A percentile compares a stretch with the other conserved stretches of the same genome.
Conservation (phyloP, 1,140 invertebrate species). For the Agrilus planipennis region DNA sequence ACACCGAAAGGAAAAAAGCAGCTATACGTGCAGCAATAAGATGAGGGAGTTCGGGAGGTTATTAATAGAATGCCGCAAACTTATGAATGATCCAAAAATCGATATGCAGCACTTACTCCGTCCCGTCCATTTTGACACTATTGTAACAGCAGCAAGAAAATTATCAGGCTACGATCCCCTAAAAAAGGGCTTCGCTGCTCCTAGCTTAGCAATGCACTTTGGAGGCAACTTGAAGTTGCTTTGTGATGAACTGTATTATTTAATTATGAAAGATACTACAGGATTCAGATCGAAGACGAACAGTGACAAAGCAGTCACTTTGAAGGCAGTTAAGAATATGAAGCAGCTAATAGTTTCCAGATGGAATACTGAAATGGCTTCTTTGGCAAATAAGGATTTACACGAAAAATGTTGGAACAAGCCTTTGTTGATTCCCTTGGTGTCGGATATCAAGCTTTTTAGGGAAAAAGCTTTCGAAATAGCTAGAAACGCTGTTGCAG, state of each 20-base stretch:
- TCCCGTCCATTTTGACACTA: conserved; percentile 4
- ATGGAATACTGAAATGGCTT: conserved; percentile 12
- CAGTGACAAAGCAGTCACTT: neutral
- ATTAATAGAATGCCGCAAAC: conserved; percentile 3
- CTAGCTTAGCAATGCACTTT: conserved; percentile 9
- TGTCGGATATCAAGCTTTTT: neutral
- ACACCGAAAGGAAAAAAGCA: conserved; percentile 2
- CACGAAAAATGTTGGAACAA: conserved; percentile 18
- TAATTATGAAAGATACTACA: conserved; percentile 4
- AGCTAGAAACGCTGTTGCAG: neutral
- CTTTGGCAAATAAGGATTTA: conserved; percentile 18
- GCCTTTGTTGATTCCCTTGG: conserved; percentile 10
- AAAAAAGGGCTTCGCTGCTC: conserved; percentile 7
- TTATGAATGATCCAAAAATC: conserved; percentile 1
- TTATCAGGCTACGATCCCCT: conserved; percentile 4
- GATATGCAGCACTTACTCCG: conserved; percentile 2
- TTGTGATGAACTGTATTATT: conserved; percentile 7
- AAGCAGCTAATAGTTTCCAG: neutral
- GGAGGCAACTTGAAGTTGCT: conserved; percentile 5
- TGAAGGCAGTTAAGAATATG: conserved; percentile 1
- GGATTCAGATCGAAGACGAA: conserved; percentile 2
- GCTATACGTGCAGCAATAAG: conserved; percentile 5
- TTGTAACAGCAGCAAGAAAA: conserved; percentile 3
- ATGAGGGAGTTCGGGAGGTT: conserved; percentile 6
- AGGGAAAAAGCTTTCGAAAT: neutral